phyloP scores from a whole-genome alignment of 2,113 vertebrate species.

The Corythornis madagascariensis region DNA sequence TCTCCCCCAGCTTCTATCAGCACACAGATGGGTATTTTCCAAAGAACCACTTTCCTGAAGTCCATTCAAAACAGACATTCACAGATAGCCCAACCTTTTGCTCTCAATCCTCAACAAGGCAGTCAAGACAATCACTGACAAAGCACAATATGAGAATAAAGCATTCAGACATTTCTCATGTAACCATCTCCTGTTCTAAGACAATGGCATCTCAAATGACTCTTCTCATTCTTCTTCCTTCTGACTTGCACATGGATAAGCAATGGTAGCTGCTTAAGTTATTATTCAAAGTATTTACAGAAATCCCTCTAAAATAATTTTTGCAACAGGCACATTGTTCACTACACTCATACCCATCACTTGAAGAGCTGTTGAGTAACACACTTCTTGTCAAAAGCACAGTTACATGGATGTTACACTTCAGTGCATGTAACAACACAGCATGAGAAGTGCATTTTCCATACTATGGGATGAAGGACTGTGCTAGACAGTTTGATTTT shows the following conservation, averaged over 20 bases:
- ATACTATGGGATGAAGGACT: not conserved
- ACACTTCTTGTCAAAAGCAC: not conserved
- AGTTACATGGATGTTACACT: not conserved
- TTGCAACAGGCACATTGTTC: not conserved
- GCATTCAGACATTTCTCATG: not conserved
- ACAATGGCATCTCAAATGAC: not conserved
- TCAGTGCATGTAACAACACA: not conserved
- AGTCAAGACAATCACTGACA: not conserved
- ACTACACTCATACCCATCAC: not conserved
- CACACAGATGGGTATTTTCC: not conserved
- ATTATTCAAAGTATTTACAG: not conserved
- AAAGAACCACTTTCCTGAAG: not conserved
- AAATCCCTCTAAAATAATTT: not conserved
- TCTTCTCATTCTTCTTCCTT: not conserved
- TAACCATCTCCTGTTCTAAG: not conserved
- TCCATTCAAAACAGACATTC: not conserved
- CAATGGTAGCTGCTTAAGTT: not conserved
- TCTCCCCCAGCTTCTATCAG: not conserved
- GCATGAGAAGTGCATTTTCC: not conserved
- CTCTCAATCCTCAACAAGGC: not conserved
- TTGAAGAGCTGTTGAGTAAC: not conserved
- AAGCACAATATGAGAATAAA: not conserved
- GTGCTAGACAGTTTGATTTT: not conserved
- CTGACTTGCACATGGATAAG: not conserved
- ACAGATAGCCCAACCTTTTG: not conserved